phyloP scores from a whole-genome alignment of 1,140 invertebrate species.

The Grapholita molesta region DNA sequence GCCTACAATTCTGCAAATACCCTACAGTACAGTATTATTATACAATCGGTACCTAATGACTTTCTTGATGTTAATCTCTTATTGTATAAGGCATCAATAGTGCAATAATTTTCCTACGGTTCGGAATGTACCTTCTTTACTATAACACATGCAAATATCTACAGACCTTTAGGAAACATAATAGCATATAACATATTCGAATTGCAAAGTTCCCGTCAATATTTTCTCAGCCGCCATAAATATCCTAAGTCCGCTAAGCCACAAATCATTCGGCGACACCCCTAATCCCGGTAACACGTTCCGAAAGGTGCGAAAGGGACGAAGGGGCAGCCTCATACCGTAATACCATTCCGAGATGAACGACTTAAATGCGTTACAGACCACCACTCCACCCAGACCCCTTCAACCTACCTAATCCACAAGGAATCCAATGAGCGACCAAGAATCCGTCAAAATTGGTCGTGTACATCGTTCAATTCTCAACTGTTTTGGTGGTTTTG shows the following conservation, averaged over 20 bases:
- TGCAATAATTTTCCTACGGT: no score
- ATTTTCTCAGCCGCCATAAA: constrained; percentile 14
- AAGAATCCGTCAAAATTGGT: constrained; percentile 39
- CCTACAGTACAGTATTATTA: no score
- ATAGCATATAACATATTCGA: neutral
- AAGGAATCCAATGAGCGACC: constrained; percentile 22
- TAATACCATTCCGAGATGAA: constrained; percentile 75
- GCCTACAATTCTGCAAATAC: neutral
- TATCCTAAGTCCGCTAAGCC: constrained; percentile 16
- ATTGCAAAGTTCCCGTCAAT: neutral
- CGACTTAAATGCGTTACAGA: constrained; percentile 69
- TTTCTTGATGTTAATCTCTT: no score
- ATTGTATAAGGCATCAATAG: no score
- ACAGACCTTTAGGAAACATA: neutral
- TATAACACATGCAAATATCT: no score
- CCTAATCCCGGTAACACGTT: constrained; percentile 56
- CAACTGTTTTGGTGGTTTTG: constrained; percentile 58
- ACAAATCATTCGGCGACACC: constrained; percentile 47
- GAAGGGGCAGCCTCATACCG: constrained; percentile 40
- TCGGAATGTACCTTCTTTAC: no score
- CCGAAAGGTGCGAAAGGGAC: constrained; percentile 35
- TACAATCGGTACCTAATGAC: no score
- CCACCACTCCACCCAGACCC: constrained; percentile 44
- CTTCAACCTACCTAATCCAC: constrained; percentile 19
- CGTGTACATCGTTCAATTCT: constrained; percentile 42